Conservation (phyloP, 2,888 invertebrate genomes). For the Plutella xylostella region DNA sequence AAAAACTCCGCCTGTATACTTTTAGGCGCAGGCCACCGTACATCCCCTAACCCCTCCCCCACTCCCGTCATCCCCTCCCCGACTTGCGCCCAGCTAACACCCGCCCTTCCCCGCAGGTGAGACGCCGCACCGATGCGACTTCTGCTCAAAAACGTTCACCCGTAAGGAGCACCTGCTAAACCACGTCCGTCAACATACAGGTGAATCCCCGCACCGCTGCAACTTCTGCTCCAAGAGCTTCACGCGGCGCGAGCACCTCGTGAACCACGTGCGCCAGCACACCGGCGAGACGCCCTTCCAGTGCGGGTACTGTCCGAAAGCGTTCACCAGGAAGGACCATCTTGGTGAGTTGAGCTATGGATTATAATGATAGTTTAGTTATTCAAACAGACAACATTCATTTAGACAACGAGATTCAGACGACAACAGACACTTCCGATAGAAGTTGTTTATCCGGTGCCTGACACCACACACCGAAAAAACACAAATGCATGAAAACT, state of each 20-base stretch:
- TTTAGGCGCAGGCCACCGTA: no score
- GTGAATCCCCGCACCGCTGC: slow-evolving; percentile 87
- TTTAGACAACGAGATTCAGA: no score
- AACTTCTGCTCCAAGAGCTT: slow-evolving; percentile 89
- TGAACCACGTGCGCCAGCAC: slow-evolving; percentile 87
- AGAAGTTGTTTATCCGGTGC: no score
- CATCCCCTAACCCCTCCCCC: no score
- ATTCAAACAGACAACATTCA: no score
- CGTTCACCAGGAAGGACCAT: slow-evolving; percentile 87
- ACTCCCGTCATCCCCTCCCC: no score
- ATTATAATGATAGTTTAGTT: background rate
- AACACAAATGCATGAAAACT: no score
- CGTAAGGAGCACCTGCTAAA: slow-evolving; percentile 82
- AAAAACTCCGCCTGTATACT: no score
- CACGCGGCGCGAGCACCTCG: slow-evolving; percentile 87
- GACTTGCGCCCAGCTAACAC: no score
- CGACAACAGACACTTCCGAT: no score
- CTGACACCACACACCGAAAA: no score
- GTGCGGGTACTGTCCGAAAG: slow-evolving; percentile 88
- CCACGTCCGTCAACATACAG: slow-evolving; percentile 83
- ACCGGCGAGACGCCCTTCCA: slow-evolving; percentile 82
- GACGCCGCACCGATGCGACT: slow-evolving; percentile 82
- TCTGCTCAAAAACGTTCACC: slow-evolving; percentile 83
- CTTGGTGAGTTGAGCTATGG: slow-evolving; percentile 47
- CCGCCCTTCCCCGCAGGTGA: no score